Conservation (phyloP, 1,140 invertebrate species). For the Papilio glaucus region DNA sequence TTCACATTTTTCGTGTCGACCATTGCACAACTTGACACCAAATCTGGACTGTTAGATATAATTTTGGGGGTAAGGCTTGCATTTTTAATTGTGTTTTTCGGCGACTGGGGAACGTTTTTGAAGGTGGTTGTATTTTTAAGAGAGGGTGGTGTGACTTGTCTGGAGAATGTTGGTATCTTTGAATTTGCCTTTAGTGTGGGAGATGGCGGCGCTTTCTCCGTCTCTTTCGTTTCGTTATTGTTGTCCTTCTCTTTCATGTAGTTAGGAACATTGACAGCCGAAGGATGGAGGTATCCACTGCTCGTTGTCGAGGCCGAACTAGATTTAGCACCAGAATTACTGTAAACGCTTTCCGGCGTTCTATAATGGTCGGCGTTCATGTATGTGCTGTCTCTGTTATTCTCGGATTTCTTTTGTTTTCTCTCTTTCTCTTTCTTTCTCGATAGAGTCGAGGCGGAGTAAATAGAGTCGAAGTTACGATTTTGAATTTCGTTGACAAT, state of each 20-base stretch:
- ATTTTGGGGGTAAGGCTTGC: conserved; percentile 60
- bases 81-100: conserved; percentile 65
- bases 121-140: conserved; percentile 75
- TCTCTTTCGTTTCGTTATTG: conserved; percentile 50
- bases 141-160: conserved; percentile 82
- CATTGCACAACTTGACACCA: conserved; percentile 87
- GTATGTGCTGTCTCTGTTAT: conserved; percentile 73
- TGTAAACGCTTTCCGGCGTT: conserved; percentile 85
- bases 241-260: conserved; percentile 61
- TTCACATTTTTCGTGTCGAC: conserved; percentile 81
- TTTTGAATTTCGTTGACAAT: conserved; percentile 94
- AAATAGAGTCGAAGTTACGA: conserved; percentile 93
- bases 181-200: conserved; percentile 72
- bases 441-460: conserved; percentile 88
- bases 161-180: conserved; percentile 74
- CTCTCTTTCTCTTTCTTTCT: conserved; percentile 86
- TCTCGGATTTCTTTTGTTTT: conserved; percentile 61
- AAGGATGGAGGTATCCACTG: conserved; percentile 89
- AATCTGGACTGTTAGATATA: conserved; percentile 86
- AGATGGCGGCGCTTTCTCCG: conserved; percentile 66
- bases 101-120: conserved; percentile 68
- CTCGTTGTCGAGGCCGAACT: conserved; percentile 85
- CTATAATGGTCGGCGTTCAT: conserved; percentile 83
- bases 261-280: conserved; percentile 86
- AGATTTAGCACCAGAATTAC: conserved; percentile 85